Evolutionary conservation across 2,888 invertebrate genomes (phyloP).

Genomic region (Teleiodes luculella): DNA sequence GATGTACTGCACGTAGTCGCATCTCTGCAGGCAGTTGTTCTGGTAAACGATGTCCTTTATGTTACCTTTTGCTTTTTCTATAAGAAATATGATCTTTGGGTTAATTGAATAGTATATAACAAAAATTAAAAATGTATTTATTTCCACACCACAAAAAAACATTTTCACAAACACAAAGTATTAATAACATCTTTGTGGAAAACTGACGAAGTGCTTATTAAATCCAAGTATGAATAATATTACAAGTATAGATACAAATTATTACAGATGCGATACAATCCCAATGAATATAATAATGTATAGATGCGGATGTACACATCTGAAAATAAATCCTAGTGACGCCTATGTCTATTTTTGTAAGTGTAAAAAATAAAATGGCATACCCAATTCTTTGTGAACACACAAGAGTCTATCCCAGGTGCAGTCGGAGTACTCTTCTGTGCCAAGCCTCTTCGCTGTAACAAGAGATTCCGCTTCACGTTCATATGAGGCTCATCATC

Average conservation of each 20-base stretch:
- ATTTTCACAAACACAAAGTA: neutral
- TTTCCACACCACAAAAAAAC: neutral
- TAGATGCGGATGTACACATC: too few relatives aligned
- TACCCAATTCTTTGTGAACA: slow-evolving; percentile 46
- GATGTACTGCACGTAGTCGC: slow-evolving; percentile 62
- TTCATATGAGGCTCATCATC: neutral
- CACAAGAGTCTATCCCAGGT: slow-evolving; percentile 54
- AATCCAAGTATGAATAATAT: too few relatives aligned
- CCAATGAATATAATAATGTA: too few relatives aligned
- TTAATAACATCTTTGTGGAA: too few relatives aligned
- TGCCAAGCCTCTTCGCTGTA: slow-evolving; percentile 40
- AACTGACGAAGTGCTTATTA: too few relatives aligned
- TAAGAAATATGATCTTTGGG: slow-evolving; percentile 20
- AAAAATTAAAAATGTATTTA: too few relatives aligned
- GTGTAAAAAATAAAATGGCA: slow-evolving; percentile 14
- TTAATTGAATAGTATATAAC: neutral
- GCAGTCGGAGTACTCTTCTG: slow-evolving; percentile 40
- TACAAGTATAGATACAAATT: too few relatives aligned
- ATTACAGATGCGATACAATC: too few relatives aligned
- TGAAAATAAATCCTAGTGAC: too few relatives aligned
- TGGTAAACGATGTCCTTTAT: slow-evolving; percentile 40
- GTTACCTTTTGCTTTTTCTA: slow-evolving; percentile 45
- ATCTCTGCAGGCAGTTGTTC: slow-evolving; percentile 54
- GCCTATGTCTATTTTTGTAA: neutral
- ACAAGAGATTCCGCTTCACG: slow-evolving; percentile 10